Evolutionary conservation across 2,888 invertebrate species (phyloP), one percentile per base, ranked within the genome.

Genomic region (Palloptera scutellata): DNA sequence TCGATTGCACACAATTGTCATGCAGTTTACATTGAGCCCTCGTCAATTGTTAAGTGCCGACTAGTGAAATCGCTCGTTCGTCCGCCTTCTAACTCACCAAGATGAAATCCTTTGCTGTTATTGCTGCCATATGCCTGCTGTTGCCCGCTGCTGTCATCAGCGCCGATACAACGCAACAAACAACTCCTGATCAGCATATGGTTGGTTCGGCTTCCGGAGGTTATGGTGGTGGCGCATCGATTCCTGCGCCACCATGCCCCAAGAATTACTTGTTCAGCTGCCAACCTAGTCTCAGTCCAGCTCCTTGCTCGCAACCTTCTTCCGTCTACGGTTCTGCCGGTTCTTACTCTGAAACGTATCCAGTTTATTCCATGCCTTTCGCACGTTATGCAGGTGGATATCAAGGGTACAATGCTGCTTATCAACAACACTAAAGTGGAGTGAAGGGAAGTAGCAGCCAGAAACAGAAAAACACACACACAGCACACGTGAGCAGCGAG

Each of bases 261-360:
- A 66, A 61, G 12, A 70, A 67, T 58, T 73, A 69, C 55, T 17
- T 73, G 20, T 68, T 72, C 63, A 72, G 72, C 61, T 74, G 72
- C 17, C 70, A 71, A 15, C 70, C 72, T 15, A 67, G 30, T 57
- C 19, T 72, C n/a, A 63, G 57, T 10, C 69, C 69, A 53, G 66
- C 70, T 43, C 69, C 71, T 0, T 71, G 72, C n/a, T n/a, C 69
- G 42, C 64, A 52, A 13, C n/a, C 60, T 19, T 20, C 59, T n/a
- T 11, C 42, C 2, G 63, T 51, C 13, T 53, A 52, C 15, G 72
- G 68, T n/a, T 41, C 61, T 1, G 54, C 63, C 42, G 70, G 70
- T 48, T 66, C 71, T 15, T 70, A 67, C 61, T 73, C 73, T 1
- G 57, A 62, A n/a, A 69, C 70, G 40, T 63, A 69, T 63, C 72